Percentiles rank a stretch among this genome's conserved stretches.
Conservation (phyloP, 2,113 vertebrate species). For the Psilopsiagon aurifrons region DNA sequence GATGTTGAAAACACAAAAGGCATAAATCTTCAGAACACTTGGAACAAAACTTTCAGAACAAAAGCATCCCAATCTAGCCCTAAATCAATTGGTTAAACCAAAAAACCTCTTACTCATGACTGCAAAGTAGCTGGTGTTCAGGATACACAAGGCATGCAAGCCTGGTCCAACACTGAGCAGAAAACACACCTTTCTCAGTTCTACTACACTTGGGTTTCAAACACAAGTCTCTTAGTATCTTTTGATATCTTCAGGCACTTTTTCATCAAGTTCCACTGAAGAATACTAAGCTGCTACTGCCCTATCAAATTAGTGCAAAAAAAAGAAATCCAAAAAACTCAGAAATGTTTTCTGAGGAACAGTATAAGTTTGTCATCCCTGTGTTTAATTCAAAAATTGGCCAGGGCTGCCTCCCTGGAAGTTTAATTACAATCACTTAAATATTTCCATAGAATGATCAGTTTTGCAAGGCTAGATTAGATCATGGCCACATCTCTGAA, state of each 20-base stretch:
- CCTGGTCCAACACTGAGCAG: not conserved
- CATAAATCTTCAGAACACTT: not conserved
- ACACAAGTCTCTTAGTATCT: not conserved
- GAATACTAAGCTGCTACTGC: not conserved
- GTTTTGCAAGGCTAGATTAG: not conserved
- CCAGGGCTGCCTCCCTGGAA: not conserved
- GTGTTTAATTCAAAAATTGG: not conserved
- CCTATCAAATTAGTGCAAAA: not conserved
- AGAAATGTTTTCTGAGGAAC: not conserved
- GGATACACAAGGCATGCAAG: not conserved
- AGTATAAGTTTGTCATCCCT: not conserved
- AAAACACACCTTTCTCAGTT: not conserved
- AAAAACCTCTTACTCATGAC: not conserved
- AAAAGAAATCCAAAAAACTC: not conserved
- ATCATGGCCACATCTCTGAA: not conserved
- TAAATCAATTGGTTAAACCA: not conserved
- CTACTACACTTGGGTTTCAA: not conserved
- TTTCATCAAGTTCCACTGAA: not conserved
- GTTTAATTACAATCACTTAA: not conserved
- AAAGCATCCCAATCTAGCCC: not conserved
- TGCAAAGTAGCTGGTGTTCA: not conserved
- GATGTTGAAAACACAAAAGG: rapidly evolving
- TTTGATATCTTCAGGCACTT: not conserved
- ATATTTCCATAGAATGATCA: not conserved
- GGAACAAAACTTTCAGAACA: not conserved